Base-by-base conservation (phyloP, 2,797 vertebrate species). In the Lacerta bilineata region DNA sequence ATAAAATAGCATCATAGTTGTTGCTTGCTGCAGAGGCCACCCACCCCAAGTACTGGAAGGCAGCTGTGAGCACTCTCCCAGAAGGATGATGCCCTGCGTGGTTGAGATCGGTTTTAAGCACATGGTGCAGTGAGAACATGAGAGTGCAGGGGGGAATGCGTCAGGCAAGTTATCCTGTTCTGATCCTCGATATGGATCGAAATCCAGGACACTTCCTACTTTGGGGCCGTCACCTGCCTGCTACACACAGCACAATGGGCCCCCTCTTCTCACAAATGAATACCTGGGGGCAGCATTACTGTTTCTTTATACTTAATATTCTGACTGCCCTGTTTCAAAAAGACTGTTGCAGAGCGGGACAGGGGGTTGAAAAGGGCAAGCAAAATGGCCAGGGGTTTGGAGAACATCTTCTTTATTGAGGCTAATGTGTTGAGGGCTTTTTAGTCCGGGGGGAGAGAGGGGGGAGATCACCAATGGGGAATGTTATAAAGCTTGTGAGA, bases 61-160 rank as follows among this genome's bases (percentile, higher is more conserved):
- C 15, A 91, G 94, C 83, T 91, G 92, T 91, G 1, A 86, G 90
- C 83, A 66, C n/a, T 5, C 61, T 64, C 61, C 17, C 61, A 23
- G 20, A 64, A 64, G 17, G 61, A 23, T 64, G 61, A 2, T 23
- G 61, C 61, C 20, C 61, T 64, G 61, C 61, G 10, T 64, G 61
- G 20, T 64, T 64, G 15, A 11, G 0, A 79, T 85, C 83, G 87
- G 85, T 23, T 64, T 64, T 64, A 64, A 23, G 20, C 61, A 64
- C 61, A 8, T 64, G 20, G 61, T 23, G 5, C 5, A 18, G 17
- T 23, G 61, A 23, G 61, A 64, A 64, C 61, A 18, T 64, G 61
- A 5, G 61, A 64, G 61, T 64, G 61, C 61, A 64, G 18, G 61
- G 18, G 61, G 61, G 61, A 23, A 64, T 64, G 61, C 61, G 1